These are phyloP conservation scores for Thysanoteuthis rhombus DNA, from an alignment of 2,888 invertebrate genomes.

Conservation along the genomic window DNA sequence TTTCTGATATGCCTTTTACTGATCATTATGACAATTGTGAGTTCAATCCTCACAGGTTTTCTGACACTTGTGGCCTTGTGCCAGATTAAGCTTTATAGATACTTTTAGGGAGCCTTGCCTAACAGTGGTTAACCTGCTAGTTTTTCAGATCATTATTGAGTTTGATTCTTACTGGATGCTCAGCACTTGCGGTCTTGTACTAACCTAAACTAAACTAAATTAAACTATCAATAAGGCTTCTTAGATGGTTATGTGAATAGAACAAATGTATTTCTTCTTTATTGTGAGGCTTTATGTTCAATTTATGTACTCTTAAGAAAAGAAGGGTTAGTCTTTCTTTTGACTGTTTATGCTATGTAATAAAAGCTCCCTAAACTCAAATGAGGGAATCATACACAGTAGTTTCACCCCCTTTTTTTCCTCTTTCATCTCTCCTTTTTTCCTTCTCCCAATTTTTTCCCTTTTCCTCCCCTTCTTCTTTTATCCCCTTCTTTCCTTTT, in stretches of 20 bases:
- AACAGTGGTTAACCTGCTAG: too few relatives aligned
- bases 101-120: too few relatives aligned
- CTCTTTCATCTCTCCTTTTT: neutral
- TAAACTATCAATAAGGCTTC: too few relatives aligned
- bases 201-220: too few relatives aligned
- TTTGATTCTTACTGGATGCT: too few relatives aligned
- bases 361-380: neutral
- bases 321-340: neutral
- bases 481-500: neutral
- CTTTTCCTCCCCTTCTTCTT: neutral
- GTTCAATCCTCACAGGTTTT: too few relatives aligned
- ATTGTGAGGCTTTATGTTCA: neutral
- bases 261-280: neutral
- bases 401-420: neutral
- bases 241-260: neutral
- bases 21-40: too few relatives aligned
- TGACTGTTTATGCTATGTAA: neutral
- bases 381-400: neutral
- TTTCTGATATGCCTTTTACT: too few relatives aligned
- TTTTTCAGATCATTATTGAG: too few relatives aligned
- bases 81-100: too few relatives aligned
- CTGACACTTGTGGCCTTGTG: too few relatives aligned
- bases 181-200: too few relatives aligned
- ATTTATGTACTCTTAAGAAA: neutral
- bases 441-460: neutral